Percentiles rank a stretch among this genome's conserved stretches.
Conservation (phyloP, 2,113 vertebrate genomes). For the Myotis davidii region DNA sequence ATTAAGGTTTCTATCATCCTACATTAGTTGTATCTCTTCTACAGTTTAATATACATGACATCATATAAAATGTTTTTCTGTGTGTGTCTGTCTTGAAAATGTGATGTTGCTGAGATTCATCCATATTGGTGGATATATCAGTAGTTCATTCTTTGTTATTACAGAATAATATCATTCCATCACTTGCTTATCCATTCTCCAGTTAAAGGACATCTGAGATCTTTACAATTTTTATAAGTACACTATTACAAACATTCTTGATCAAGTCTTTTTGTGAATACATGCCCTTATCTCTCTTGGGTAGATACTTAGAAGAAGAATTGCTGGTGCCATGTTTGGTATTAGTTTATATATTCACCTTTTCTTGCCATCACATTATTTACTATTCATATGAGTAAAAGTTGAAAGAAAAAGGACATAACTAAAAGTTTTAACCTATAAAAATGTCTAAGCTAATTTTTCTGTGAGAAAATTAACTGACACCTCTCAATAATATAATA, state of each 20-base stretch:
- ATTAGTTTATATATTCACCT: neutral
- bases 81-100: neutral
- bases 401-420: neutral
- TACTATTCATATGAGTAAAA: neutral
- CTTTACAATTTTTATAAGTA: constrained; percentile 31
- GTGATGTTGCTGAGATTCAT: neutral
- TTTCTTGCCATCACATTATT: neutral
- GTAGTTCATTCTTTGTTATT: neutral
- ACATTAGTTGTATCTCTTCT: neutral
- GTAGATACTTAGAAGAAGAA: neutral
- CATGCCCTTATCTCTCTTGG: neutral
- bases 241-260: neutral
- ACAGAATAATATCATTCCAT: neutral
- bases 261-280: neutral
- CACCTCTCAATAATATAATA: neutral
- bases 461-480: neutral
- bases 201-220: neutral
- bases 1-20: neutral
- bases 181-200: neutral
- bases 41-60: neutral
- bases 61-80: neutral
- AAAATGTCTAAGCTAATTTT: neutral
- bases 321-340: neutral
- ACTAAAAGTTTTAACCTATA: neutral
- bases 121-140: neutral